Base-by-base conservation (phyloP, 1,140 invertebrate genomes). In the Phocides pigmalion region DNA sequence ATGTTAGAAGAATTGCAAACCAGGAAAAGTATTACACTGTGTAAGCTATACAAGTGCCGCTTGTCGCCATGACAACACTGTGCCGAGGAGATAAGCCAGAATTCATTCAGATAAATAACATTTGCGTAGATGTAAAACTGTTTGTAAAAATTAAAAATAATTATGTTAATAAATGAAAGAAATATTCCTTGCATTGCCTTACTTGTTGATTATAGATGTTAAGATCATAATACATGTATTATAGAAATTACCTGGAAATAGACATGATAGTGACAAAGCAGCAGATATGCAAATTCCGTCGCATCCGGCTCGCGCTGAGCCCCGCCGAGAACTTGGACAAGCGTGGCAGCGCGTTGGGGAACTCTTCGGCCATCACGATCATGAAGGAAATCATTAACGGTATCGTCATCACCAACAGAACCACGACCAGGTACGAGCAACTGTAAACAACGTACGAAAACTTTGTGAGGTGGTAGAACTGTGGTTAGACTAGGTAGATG, bases 301-400 rank as follows among this genome's bases (percentile, higher is more conserved):
- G 92, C 41, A 93, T 91, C 6, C 95, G 93, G 53, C 95, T 94
- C 67, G 95, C 94, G 0, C 95, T 95, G 51, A 98, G 84, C 53
- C 94, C 94, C 0, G 94, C 95, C 0, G 96, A 97, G 12, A 95
- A 93, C n/a, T 93, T 92, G 47, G 95, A 94, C 0, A 98, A 83
- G 39, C 88, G 92, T 12, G 89, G 89, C 0, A 95, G 94, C 1
- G 95, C 79, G 19, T 94, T 93, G 42, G 94, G 92, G 82, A 97
- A 97, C 84, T 97, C 96, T 77, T 97, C 97, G 0, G 96, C 96
- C 96, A 98, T 97, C 6, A 97, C 96, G 9, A 97, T 80, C 5
- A 96, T 83, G 35, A 96, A 94, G 3, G 95, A 95, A 0, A 93
- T 85, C 11, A 93, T 93, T 28, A 97, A 88, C 2, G 96, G 80